Base-by-base conservation (phyloP, 2,888 invertebrate genomes). In the Cosmorhoe ocellata region DNA sequence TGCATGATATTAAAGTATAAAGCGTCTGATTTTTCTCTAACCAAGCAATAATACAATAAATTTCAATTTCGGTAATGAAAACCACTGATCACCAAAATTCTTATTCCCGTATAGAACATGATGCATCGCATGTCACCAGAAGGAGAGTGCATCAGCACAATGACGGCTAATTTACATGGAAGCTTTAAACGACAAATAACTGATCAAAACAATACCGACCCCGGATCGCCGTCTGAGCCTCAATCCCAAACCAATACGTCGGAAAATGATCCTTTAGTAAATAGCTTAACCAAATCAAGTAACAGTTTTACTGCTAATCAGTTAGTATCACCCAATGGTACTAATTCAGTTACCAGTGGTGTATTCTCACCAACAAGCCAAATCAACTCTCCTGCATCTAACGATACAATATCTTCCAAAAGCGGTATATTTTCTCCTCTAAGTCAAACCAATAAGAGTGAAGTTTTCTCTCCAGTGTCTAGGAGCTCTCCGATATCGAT, bases 41-140 rank as follows among this genome's bases (percentile, higher is more conserved):
- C 74, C 52, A 53, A 52, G 46, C 54, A 44, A 58, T 55, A 49
- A 49, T 40, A 53, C 10, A 45, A 44, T 64, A 41, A 28, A 38
- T 39, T 48, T 41, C 3, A 37, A 40, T 22, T 41, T 36, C 32
- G 12, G 27, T 9, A 42, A 42, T 18, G 31, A 41, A 24, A 56
- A 63, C 40, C 60, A 69, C 63, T 67, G 51, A 51, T 56, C 59
- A 61, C 55, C 42, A 44, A 57, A 59, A 61, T 66, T 67, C 61
- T 69, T 87, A 74, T 87, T 84, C 78, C 82, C 73, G 67, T 89
- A 72, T 92, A 93, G 89, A 94, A 93, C 59, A 92, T 93, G 74
- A 91, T 92, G 71, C 94, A 94, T 74, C 92, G 94, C 67, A 90
- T 94, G 81, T 94, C 94, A 52, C 94, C 94, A 38, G 94, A 94